phyloP scores from a whole-genome alignment of 2,888 invertebrate genomes.

The Agriopis aurantiaria region DNA sequence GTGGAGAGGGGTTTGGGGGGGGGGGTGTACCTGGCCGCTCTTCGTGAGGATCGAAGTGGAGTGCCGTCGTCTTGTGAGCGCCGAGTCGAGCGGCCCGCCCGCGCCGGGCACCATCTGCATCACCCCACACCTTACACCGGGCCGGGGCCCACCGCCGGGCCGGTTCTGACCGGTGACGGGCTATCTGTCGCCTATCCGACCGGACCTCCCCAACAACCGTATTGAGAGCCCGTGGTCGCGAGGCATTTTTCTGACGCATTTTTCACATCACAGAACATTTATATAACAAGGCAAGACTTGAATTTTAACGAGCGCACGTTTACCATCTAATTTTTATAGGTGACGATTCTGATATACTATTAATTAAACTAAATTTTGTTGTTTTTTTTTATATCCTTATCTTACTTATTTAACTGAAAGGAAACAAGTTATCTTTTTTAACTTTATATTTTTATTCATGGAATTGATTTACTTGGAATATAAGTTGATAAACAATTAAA shows the following conservation, averaged over 20 bases:
- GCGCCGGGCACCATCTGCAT: conserved; percentile 75
- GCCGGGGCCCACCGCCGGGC: conserved; percentile 20
- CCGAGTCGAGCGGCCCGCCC: conserved; percentile 77
- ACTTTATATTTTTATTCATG: not conserved
- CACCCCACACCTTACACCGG: conserved; percentile 63
- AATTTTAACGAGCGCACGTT: not conserved
- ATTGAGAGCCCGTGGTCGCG: conserved; percentile 64
- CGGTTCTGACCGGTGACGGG: conserved; percentile 6
- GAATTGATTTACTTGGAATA: not conserved
- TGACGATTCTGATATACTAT: not conserved
- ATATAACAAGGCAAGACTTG: not conserved
- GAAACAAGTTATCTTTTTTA: too few relatives aligned
- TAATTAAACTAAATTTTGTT: not conserved
- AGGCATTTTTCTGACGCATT: conserved; percentile 62
- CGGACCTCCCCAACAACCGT: conserved; percentile 62
- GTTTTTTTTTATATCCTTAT: not conserved
- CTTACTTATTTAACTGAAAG: not conserved
- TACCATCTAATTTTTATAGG: not conserved
- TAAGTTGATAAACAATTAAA: too few relatives aligned
- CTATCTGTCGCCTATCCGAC: conserved; percentile 61
- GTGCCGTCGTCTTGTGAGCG: conserved; percentile 91
- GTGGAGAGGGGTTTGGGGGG: not conserved
- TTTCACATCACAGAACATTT: conserved; percentile 30
- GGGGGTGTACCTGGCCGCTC: conserved; percentile 86
- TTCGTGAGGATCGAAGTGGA: conserved; percentile 90